Evolutionary conservation across 2,113 vertebrate species (phyloP).

Genomic region (Psammodynastes pulverulentus): DNA sequence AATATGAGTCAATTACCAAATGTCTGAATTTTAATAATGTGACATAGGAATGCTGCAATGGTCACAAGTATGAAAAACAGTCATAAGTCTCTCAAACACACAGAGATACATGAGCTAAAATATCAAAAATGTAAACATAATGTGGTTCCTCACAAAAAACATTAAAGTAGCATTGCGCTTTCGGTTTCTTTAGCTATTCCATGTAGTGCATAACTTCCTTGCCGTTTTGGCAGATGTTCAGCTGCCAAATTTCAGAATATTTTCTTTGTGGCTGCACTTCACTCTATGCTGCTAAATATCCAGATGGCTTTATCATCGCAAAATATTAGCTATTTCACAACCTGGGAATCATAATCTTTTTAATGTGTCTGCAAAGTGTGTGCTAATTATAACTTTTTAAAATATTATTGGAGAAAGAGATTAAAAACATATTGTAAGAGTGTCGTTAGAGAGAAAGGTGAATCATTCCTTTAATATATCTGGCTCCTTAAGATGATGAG

Average conservation of each 20-base stretch:
- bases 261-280: background rate
- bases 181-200: background rate
- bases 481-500: background rate
- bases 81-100: no score
- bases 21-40: no score
- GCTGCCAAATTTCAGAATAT: conserved; percentile 10
- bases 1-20: no score
- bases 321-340: background rate
- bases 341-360: conserved; percentile 5
- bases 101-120: background rate
- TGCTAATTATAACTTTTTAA: conserved; percentile 34
- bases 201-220: conserved; percentile 10
- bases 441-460: background rate
- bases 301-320: conserved; percentile 14
- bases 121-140: background rate
- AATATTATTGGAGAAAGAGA: background rate
- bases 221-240: conserved; percentile 18
- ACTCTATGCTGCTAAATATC: background rate
- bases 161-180: background rate
- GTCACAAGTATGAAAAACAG: no score
- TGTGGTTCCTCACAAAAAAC: background rate
- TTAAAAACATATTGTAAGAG: conserved; percentile 4
- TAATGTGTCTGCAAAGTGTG: background rate
- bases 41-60: no score
- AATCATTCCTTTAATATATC: background rate